phyloP scores from a whole-genome alignment of 2,888 invertebrate genomes.

The Pristionchus arcanus region DNA sequence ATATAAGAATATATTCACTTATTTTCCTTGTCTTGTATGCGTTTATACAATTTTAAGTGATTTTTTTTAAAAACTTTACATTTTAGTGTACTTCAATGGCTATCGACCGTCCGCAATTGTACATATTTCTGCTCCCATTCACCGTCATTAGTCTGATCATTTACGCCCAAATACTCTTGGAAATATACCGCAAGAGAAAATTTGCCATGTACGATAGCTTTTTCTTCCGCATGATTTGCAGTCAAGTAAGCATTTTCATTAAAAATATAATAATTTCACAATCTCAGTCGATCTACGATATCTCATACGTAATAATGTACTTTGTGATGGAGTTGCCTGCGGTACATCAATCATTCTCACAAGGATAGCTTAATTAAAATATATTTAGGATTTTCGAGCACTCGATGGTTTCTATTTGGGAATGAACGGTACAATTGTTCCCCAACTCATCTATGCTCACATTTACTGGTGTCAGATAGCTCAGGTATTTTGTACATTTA shows the following conservation, averaged over 20 bases:
- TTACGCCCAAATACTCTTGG: constrained; percentile 13
- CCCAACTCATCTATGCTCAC: neutral
- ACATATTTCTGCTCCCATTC: neutral
- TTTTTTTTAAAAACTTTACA: no score
- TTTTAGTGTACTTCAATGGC: neutral
- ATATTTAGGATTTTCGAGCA: neutral
- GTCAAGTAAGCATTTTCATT: neutral
- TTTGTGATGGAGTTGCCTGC: neutral
- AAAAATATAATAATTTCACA: no score
- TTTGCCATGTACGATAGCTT: neutral
- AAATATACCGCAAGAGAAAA: neutral
- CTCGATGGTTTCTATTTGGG: neutral
- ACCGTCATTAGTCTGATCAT: neutral
- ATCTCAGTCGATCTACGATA: neutral
- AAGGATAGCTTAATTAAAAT: neutral
- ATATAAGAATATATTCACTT: no score
- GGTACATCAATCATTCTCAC: neutral
- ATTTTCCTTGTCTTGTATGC: no score
- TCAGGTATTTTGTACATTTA: neutral
- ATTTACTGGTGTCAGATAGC: neutral
- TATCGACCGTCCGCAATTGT: neutral
- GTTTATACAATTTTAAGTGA: no score
- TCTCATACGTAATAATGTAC: neutral
- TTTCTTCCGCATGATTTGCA: constrained; percentile 21
- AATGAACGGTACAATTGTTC: neutral